These are phyloP conservation scores for Eupeodes luniger DNA, from an alignment of 2,888 invertebrate genomes.

Conservation along the genomic window DNA sequence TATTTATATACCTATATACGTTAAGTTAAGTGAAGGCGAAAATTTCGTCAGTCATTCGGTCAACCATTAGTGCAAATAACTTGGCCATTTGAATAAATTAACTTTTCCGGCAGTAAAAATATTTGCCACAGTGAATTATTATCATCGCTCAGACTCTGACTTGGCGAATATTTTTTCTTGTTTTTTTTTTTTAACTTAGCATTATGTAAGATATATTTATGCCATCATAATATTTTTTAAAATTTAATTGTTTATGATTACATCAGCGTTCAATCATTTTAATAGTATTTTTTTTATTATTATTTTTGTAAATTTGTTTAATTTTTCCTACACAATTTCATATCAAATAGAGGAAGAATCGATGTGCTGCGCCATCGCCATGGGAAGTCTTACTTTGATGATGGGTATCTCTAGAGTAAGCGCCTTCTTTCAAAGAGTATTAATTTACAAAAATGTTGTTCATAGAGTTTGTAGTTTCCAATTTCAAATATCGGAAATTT, in stretches of 20 bases:
- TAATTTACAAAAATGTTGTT: constrained; percentile 58
- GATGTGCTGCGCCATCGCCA: background rate
- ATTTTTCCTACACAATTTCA: background rate
- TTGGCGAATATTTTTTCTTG: constrained; percentile 38
- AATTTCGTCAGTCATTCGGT: constrained; percentile 47
- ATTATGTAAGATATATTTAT: constrained; percentile 59
- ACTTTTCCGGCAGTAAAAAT: constrained; percentile 58
- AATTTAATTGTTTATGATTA: constrained; percentile 36
- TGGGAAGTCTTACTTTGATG: constrained; percentile 49
- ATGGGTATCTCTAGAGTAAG: background rate
- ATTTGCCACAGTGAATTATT: background rate
- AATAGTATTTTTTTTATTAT: background rate
- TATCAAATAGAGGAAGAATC: constrained; percentile 17
- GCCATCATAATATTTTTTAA: constrained; percentile 38
- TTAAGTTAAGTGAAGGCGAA: constrained; percentile 12
- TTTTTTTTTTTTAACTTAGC: background rate
- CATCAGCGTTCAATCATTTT: constrained; percentile 37
- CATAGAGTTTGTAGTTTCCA: constrained; percentile 46
- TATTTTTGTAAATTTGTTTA: background rate
- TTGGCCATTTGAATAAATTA: constrained; percentile 60
- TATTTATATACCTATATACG: background rate
- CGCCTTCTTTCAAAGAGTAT: constrained; percentile 44
- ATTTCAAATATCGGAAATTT: constrained; percentile 68
- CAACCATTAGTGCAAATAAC: constrained; percentile 56
- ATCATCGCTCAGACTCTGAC: constrained; percentile 5